phyloP scores from a whole-genome alignment of 2,888 invertebrate species.

The Odontothrips loti region DNA sequence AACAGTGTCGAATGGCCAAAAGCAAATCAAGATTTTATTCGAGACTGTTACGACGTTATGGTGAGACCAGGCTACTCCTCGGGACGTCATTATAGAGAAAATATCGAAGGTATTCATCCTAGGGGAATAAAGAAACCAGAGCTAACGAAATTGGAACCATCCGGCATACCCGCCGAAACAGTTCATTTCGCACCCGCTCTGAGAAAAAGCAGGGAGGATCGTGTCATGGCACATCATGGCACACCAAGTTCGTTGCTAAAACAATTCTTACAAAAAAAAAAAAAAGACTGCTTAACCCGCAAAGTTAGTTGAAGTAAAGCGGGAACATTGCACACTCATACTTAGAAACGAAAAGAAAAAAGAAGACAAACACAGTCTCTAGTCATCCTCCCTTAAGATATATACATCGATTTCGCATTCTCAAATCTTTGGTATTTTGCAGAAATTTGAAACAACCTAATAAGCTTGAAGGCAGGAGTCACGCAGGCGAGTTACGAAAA shows the following conservation, averaged over 20 bases:
- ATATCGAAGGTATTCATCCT: too few species aligned
- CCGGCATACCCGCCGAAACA: too few species aligned
- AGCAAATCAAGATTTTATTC: not conserved
- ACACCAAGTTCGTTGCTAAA: constrained; percentile 1
- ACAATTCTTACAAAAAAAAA: not conserved
- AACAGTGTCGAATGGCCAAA: not conserved
- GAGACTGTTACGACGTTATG: not conserved
- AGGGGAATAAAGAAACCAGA: too few species aligned
- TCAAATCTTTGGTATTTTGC: constrained; percentile 15
- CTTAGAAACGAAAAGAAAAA: not conserved
- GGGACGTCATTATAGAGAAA: too few species aligned
- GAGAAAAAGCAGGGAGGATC: not conserved
- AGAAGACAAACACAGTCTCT: not conserved
- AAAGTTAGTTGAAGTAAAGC: not conserved
- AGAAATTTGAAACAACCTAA: constrained; percentile 14
- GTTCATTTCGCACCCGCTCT: too few species aligned
- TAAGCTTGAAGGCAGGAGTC: not conserved
- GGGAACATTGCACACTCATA: not conserved
- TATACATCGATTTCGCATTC: constrained; percentile 9
- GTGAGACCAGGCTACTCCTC: too few species aligned
- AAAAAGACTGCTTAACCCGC: not conserved
- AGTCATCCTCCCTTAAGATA: not conserved
- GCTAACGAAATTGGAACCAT: too few species aligned
- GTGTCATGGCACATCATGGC: constrained; percentile 7
- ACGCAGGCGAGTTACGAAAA: not conserved